phyloP scores from a whole-genome alignment of 2,888 invertebrate species.

The Oxyscelio sp. region DNA sequence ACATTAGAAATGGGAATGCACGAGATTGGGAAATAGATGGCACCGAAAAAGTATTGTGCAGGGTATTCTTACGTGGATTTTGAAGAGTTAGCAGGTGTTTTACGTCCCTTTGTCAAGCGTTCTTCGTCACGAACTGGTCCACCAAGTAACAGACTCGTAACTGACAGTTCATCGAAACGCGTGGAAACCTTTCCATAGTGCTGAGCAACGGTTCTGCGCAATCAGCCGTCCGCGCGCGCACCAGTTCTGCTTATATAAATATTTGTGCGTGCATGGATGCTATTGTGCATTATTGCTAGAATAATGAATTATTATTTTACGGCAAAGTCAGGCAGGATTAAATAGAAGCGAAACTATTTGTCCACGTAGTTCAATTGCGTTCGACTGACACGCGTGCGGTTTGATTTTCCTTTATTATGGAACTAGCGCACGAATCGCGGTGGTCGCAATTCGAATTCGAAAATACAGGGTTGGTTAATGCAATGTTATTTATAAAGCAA shows the following conservation, averaged over 20 bases:
- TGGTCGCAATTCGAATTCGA: no score
- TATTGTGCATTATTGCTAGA: conserved; percentile 28
- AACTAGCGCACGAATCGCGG: no score
- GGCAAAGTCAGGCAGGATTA: no score
- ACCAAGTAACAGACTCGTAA: conserved; percentile 80
- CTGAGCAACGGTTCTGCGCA: conserved; percentile 79
- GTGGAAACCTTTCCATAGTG: conserved; percentile 75
- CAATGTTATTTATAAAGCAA: no score
- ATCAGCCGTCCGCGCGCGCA: conserved; percentile 71
- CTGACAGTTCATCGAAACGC: conserved; percentile 75
- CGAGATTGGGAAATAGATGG: no score
- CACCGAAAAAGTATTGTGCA: background rate
- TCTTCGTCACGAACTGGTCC: conserved; percentile 74
- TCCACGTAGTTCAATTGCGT: no score
- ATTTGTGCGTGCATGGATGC: conserved; percentile 40
- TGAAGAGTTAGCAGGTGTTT: conserved; percentile 48
- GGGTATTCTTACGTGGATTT: conserved; percentile 34
- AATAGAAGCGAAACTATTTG: no score
- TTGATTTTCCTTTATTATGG: no score
- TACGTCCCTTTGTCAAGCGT: conserved; percentile 50
- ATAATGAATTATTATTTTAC: no score
- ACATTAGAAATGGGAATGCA: background rate
- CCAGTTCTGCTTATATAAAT: conserved; percentile 60
- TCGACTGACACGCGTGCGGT: no score
- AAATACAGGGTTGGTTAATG: no score